These are phyloP conservation scores for Acipenser ruthenus DNA, from an alignment of 2,797 vertebrate genomes.

Conservation along the genomic window DNA sequence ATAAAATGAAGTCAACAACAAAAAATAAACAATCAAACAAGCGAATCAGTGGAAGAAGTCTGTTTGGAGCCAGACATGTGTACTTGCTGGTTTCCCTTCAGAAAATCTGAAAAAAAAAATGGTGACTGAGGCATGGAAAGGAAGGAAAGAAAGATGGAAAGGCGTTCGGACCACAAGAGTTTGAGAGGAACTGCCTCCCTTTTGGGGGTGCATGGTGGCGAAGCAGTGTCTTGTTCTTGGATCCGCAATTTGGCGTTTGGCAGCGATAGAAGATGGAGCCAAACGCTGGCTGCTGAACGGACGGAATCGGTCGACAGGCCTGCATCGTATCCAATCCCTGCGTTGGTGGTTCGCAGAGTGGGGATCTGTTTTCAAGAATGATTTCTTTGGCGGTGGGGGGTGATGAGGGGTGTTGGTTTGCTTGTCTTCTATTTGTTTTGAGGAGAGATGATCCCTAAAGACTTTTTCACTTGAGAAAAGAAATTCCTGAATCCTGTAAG, in stretches of 20 bases:
- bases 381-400: neutral
- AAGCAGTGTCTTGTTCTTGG: constrained; percentile 14
- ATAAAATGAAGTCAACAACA: constrained; percentile 48
- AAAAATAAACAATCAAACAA: constrained; percentile 12
- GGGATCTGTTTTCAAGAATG: neutral
- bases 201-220: constrained; percentile 12
- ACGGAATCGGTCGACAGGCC: constrained; percentile 13
- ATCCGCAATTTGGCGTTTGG: constrained; percentile 25
- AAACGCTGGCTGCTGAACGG: constrained; percentile 13
- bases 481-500: too few relatives aligned
- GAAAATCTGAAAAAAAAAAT: constrained; percentile 12
- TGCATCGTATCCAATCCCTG: constrained; percentile 16
- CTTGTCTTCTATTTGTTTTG: too few relatives aligned
- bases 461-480: too few relatives aligned
- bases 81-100: constrained; percentile 10
- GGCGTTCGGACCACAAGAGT: neutral
- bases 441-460: too few relatives aligned
- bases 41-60: constrained; percentile 10
- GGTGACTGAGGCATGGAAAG: constrained; percentile 4
- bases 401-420: too few relatives aligned
- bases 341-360: constrained; percentile 12
- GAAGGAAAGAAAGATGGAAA: neutral
- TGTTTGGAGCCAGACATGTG: constrained; percentile 17
- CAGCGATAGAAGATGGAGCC: constrained; percentile 15
- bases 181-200: constrained; percentile 14